Base-by-base conservation (phyloP, 2,888 invertebrate genomes). In the Liodrosophila aerea region DNA sequence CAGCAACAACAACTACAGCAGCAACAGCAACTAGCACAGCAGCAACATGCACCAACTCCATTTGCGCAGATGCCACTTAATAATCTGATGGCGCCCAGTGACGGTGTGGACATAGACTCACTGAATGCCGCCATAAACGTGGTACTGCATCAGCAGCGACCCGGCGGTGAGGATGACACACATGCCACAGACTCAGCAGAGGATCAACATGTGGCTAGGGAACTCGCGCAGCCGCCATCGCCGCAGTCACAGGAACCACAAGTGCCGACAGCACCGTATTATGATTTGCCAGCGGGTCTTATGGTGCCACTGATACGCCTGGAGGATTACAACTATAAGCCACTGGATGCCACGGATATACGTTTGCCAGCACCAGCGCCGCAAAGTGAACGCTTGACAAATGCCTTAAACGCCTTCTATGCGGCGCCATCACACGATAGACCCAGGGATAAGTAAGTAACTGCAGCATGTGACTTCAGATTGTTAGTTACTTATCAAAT, bases 271-370 rank as follows among this genome's bases (percentile, higher is more conserved):
- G 95, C 96, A 77, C 98, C 98, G 45, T 99, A 99, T 90, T 99
- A 95, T 89, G 98, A 99, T 88, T 92, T 99, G 68, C 99, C 99
- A 1, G 98, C 99, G 52, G 99, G 98, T 39, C 92, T 99, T 13
- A 98, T 99, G 95, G 98, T 98, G 56, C 97, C 98, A n/a, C 92
- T 98, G 9, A 96, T 99, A 61, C 96, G 96, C 92, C 90, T 97
- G 75, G 97, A 97, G 91, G 98, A 98, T 85, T 94, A 94, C 84
- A 94, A 94, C 85, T 99, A 98, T 90, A 94, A 94, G 83, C 93
- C 98, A 0, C 90, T 99, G 65, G 97, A 99, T 90, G 96, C 98
- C 0, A 94, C 94, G 59, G 94, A 93, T 70, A 96, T 99, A 74
- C 93, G 98, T 44, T 91, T 99, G 64, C 99, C 99, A 13, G 96